phyloP scores from a whole-genome alignment of 2,888 invertebrate species.

The Carterocephalus palaemon region DNA sequence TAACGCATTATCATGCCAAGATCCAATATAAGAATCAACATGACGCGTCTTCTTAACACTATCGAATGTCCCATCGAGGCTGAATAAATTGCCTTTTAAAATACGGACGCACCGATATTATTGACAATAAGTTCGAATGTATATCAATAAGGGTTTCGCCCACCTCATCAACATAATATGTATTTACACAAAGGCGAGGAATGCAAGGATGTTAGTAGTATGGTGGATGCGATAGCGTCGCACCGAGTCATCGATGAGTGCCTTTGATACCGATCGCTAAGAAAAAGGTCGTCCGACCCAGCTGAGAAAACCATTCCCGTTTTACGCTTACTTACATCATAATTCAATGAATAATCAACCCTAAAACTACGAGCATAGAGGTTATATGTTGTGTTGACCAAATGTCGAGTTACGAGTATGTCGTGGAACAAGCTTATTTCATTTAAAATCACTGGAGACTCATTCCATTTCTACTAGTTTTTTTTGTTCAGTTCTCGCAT shows the following conservation, averaged over 20 bases:
- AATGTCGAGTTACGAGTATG: constrained; percentile 28
- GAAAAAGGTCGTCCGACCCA: constrained; percentile 60
- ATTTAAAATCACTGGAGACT: constrained; percentile 67
- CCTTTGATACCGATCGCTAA: constrained; percentile 62
- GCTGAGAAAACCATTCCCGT: constrained; percentile 40
- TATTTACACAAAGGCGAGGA: constrained; percentile 64
- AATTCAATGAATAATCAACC: constrained; percentile 37
- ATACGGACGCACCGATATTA: constrained; percentile 63
- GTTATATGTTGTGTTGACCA: constrained; percentile 19
- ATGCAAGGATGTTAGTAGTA: constrained; percentile 65
- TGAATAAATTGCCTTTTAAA: constrained; percentile 71
- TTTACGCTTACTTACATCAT: constrained; percentile 27
- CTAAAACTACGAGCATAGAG: constrained; percentile 34
- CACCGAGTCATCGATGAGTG: constrained; percentile 57
- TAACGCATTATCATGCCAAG: constrained; percentile 3
- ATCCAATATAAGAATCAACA: constrained; percentile 5
- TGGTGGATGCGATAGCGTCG: constrained; percentile 55
- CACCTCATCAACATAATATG: constrained; percentile 71
- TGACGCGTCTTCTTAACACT: constrained; percentile 51
- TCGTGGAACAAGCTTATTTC: constrained; percentile 50
- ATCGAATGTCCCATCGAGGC: constrained; percentile 60
- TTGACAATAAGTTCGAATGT: constrained; percentile 70
- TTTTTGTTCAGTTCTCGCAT: constrained; percentile 48
- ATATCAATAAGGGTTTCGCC: constrained; percentile 74
- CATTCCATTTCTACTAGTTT: constrained; percentile 45